Base-by-base conservation (phyloP, 2,888 invertebrate species). In the Aquatica leii region DNA sequence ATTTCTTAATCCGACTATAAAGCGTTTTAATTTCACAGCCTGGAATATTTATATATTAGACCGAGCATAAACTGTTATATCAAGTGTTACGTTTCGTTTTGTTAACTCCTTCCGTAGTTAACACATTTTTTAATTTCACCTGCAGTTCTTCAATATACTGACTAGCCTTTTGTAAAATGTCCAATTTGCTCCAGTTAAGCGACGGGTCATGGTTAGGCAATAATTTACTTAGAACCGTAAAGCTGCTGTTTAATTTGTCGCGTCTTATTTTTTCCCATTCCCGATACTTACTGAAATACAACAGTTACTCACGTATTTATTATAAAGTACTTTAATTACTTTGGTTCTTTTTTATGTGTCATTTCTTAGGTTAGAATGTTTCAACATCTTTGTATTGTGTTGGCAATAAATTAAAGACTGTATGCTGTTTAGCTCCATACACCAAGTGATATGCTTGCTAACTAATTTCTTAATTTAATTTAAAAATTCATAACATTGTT, bases 181-280 rank as follows among this genome's bases (percentile, higher is more conserved):
- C 82, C 37, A 81, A 76, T 75, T 83, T 82, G 46, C 80, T 80
- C 65, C 81, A 72, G 9, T 70, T 76, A 5, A 76, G 68, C 5
- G 82, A 78, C n/a, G 82, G 81, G 70, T 84, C 83, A 73, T 83
- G 82, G 21, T 82, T 81, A 15, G 86, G 86, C 53, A 86, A 71
- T 50, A 84, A 78, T 72, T 84, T 83, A 53, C 81, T 80, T 55
- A 86, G 75, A 4, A 80, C 80, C 64, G 79, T 79, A 78, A 86
- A 86, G 43, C 82, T 82, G 11, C 81, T 78, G 73, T 89, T 90
- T 75, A 90, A 85, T 77, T 89, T 87, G 71, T 86, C 86, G 73
- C 90, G 83, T 74, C 90, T 83, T 74, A 87, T 86, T 74, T 88
- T 85, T 81, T 90, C 90, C 90, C 90, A 90, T 82, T 87, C 86